Evolutionary conservation across 1,140 invertebrate genomes (phyloP), one percentile per base, ranked within the genome.

Genomic region (Latrodectus geometricus): DNA sequence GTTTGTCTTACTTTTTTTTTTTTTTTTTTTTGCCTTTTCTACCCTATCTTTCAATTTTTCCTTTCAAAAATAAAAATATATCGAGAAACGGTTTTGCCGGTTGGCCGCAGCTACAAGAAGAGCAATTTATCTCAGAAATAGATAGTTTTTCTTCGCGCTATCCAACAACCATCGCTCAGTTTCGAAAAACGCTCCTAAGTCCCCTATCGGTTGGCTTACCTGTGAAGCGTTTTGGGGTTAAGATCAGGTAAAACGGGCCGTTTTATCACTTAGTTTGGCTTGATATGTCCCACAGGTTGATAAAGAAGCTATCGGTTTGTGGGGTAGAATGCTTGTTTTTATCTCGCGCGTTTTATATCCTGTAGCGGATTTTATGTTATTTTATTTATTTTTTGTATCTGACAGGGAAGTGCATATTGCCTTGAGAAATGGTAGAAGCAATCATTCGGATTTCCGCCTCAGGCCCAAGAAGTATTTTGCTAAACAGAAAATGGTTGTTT

Each of bases 81-180:
- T 75, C 82, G 61, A 65, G 82, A 66, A 76, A 84, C 72, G 76
- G 82, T 84, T 84, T 84, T 84, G 82, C 82, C 73, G 82, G 72
- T 84, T 84, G 82, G 82, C 73, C 82, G 82, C 82, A 75, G 82
- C 73, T 76, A 84, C 82, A 84, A 84, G 82, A 84, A 84, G 82
- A 84, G 82, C 82, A 84, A 84, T 84, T 84, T 84, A 84, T 84
- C 82, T 84, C 82, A 84, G 73, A 84, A 84, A 84, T 84, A 84
- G 82, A 84, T 84, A 84, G 82, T 84, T 84, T 84, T 68, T 76
- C 79, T 73, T 73, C 69, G 69, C 78, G 12, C 49, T 54, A 68
- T 35, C 78, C 50, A 54, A 49, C n/a, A 82, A 56, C 69, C 54
- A 82, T 82, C 82, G 70, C 61, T 84, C 82, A 74, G 9, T 14